phyloP scores from a whole-genome alignment of 2,888 invertebrate species.

The Dendrolimus houi region DNA sequence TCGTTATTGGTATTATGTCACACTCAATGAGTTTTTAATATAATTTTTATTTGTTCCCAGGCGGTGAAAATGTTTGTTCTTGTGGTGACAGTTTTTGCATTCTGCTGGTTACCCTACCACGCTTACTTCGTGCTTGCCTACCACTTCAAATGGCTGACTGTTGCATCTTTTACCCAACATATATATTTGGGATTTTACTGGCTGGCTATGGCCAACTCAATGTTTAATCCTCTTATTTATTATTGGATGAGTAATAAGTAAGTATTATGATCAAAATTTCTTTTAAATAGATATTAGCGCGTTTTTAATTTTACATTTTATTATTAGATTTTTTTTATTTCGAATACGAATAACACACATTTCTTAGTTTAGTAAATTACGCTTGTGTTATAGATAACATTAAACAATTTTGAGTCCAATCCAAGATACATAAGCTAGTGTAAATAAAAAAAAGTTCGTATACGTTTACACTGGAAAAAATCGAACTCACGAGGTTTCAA shows the following conservation, averaged over 20 bases:
- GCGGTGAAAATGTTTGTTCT: conserved; percentile 93
- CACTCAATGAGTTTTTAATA: neutral
- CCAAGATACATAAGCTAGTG: too few relatives aligned
- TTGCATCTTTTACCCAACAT: conserved; percentile 85
- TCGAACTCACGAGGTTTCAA: too few relatives aligned
- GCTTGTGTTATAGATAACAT: too few relatives aligned
- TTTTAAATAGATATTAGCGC: too few relatives aligned
- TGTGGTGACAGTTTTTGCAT: conserved; percentile 87
- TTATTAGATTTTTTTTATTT: too few relatives aligned
- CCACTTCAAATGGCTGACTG: conserved; percentile 78
- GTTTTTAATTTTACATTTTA: too few relatives aligned
- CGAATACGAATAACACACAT: too few relatives aligned
- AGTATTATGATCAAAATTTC: conserved; percentile 22
- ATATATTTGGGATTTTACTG: conserved; percentile 90
- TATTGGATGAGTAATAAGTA: conserved; percentile 94
- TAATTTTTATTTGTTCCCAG: conserved; percentile 49
- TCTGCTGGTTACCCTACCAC: conserved; percentile 94
- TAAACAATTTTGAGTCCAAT: too few relatives aligned
- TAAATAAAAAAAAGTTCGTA: too few relatives aligned
- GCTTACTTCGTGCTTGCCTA: conserved; percentile 87
- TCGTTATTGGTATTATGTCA: neutral
- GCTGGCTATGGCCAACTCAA: conserved; percentile 94
- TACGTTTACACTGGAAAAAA: too few relatives aligned
- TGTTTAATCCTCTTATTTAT: conserved; percentile 94
- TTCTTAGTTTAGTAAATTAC: too few relatives aligned